Evolutionary conservation across 2,797 vertebrate genomes (phyloP).

Genomic region (Setipinna tenuifilis): DNA sequence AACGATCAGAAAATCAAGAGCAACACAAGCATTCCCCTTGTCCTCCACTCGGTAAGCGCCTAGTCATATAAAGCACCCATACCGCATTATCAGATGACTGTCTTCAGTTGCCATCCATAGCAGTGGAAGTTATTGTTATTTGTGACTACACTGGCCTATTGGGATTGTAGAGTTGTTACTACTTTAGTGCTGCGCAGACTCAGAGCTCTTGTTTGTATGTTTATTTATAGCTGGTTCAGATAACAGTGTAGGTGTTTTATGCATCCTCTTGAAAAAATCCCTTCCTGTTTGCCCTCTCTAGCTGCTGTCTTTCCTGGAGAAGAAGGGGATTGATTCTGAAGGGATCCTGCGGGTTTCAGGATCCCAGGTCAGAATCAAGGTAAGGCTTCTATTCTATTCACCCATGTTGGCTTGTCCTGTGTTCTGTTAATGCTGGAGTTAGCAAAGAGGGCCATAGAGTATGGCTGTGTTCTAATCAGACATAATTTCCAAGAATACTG

Average conservation of each 20-base stretch:
- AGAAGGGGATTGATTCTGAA: constrained; percentile 85
- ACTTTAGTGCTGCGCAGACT: too few relatives aligned
- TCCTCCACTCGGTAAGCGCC: constrained; percentile 83
- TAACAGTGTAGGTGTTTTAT: neutral
- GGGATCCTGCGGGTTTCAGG: constrained; percentile 90
- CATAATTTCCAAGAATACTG: neutral
- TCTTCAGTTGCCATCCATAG: too few relatives aligned
- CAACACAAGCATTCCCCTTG: constrained; percentile 77
- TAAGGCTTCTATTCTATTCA: constrained; percentile 52
- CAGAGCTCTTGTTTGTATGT: too few relatives aligned
- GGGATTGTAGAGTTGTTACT: too few relatives aligned
- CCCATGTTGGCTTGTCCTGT: neutral
- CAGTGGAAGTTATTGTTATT: too few relatives aligned
- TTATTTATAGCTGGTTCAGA: too few relatives aligned
- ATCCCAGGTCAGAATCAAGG: constrained; percentile 90
- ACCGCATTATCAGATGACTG: too few relatives aligned
- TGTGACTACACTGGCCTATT: too few relatives aligned
- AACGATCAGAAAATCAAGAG: constrained; percentile 83
- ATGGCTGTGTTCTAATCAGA: neutral
- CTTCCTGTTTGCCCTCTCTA: constrained; percentile 49
- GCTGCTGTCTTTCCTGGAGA: constrained; percentile 89
- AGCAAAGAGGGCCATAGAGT: neutral
- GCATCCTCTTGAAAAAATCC: neutral
- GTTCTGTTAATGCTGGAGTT: neutral
- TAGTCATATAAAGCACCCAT: neutral